phyloP scores from a whole-genome alignment of 2,113 vertebrate species.

The Butastur rufipennis region DNA sequence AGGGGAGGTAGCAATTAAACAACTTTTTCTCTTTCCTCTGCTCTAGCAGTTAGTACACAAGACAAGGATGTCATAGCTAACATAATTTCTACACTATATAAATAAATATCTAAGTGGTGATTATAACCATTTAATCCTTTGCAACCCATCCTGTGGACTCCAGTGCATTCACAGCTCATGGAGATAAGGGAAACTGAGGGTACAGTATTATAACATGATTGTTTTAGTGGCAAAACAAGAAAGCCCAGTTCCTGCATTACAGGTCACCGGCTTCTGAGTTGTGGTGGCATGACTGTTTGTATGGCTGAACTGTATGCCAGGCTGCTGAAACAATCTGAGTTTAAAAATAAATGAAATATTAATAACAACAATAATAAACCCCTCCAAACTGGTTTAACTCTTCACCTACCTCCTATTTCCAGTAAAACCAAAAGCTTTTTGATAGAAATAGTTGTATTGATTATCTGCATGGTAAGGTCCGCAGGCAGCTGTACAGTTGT shows the following conservation, averaged over 20 bases:
- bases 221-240: background rate
- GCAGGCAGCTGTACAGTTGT: background rate
- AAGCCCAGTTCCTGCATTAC: background rate
- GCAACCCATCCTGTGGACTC: background rate
- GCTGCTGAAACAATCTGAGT: background rate
- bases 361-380: background rate
- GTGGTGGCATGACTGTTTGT: background rate
- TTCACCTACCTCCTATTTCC: background rate
- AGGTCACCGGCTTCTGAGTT: background rate
- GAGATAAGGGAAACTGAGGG: background rate
- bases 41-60: background rate
- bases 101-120: background rate
- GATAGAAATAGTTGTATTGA: background rate
- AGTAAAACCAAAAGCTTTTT: background rate
- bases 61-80: background rate
- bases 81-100: background rate
- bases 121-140: background rate
- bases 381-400: background rate
- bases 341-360: background rate
- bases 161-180: background rate
- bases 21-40: background rate
- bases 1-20: background rate
- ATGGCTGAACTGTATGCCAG: background rate
- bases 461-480: rapidly evolving
- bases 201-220: background rate